phyloP scores from a whole-genome alignment of 2,113 vertebrate genomes.

The Rutilus rutilus region DNA sequence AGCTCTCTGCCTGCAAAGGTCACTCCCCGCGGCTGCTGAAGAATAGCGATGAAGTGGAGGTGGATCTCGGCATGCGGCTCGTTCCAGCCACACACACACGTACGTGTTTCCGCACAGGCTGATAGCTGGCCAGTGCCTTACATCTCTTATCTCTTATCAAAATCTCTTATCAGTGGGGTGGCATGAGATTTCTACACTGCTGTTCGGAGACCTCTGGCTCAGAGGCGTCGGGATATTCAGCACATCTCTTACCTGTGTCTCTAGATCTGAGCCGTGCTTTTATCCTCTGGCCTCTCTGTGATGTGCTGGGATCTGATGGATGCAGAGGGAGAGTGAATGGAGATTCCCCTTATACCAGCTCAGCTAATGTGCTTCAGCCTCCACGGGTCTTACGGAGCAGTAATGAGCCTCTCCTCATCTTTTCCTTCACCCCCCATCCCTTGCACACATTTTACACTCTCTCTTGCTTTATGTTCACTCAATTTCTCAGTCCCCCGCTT shows the following conservation, averaged over 20 bases:
- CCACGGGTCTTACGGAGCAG: constrained; percentile 3
- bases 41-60: constrained; percentile 70
- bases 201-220: constrained; percentile 31
- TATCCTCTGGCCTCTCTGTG: constrained; percentile 20
- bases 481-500: constrained; percentile 44
- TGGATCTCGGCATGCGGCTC: constrained; percentile 54
- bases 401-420: constrained; percentile 32
- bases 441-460: not conserved
- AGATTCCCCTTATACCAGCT: not conserved
- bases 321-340: not conserved
- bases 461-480: constrained; percentile 1
- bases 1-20: constrained; percentile 71
- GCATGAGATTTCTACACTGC: not conserved
- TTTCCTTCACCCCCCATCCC: not conserved
- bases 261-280: constrained; percentile 3
- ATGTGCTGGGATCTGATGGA: constrained; percentile 16
- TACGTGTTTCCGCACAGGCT: not conserved
- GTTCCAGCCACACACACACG: constrained; percentile 43
- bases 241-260: not conserved
- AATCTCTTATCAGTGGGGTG: constrained; percentile 25
- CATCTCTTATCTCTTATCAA: constrained; percentile 3
- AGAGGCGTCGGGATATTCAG: constrained; percentile 13
- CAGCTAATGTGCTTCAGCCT: constrained; percentile 30
- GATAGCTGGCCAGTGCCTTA: constrained; percentile 17
- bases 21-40: constrained; percentile 57